Percentiles rank a stretch among this genome's conserved stretches.
phyloP scores from a whole-genome alignment of 92 coral and sea anemone species.

The Phenganax stokvisi region DNA sequence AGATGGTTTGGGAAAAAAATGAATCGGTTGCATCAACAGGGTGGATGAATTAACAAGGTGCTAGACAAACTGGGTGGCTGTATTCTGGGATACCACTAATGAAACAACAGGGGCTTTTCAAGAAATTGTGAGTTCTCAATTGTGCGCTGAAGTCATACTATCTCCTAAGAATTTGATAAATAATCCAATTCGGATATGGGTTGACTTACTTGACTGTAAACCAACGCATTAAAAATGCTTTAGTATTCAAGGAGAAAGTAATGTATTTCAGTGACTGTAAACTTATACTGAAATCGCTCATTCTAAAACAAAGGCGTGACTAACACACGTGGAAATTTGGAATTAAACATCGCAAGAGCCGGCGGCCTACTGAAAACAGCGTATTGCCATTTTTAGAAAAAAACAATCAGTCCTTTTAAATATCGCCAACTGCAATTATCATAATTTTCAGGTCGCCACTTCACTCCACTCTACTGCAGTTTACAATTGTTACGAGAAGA shows the following conservation, averaged over 20 bases:
- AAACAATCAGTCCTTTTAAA: conserved; percentile 23
- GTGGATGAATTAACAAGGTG: too few relatives aligned
- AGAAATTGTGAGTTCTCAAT: too few relatives aligned
- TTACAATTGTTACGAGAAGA: neutral
- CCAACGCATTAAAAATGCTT: too few relatives aligned
- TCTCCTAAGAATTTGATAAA: neutral
- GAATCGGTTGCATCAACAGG: too few relatives aligned
- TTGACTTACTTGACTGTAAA: too few relatives aligned
- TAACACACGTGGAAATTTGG: neutral
- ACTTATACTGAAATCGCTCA: neutral
- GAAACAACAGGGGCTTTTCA: too few relatives aligned
- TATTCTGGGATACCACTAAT: too few relatives aligned
- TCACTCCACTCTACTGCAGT: neutral
- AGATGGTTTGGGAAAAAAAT: too few relatives aligned
- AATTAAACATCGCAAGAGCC: conserved; percentile 10
- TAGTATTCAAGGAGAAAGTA: neutral
- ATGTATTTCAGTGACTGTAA: neutral
- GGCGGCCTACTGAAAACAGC: neutral
- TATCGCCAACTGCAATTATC: neutral
- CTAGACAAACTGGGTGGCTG: too few relatives aligned
- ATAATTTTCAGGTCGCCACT: conserved; percentile 3
- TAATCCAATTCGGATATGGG: conserved; percentile 1
- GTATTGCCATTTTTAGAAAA: conserved; percentile 12
- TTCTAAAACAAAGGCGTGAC: neutral
- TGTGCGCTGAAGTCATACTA: too few relatives aligned